phyloP scores from a whole-genome alignment of 2,888 invertebrate genomes.

The Polyommatus iphigenia region DNA sequence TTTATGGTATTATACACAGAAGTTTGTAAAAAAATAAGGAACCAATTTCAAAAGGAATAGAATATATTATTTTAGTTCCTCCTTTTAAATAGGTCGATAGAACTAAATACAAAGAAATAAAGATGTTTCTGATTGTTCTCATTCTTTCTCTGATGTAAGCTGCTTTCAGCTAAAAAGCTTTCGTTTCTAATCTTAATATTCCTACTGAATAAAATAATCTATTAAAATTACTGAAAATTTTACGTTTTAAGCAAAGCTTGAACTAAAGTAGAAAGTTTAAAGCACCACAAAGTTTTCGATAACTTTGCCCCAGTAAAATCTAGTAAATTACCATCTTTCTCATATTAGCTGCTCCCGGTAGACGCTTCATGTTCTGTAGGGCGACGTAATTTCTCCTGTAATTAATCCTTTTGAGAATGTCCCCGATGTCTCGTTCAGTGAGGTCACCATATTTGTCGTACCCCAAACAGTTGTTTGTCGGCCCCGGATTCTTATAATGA shows the following conservation, averaged over 20 bases:
- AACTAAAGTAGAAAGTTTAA: background rate
- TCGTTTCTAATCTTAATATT: background rate
- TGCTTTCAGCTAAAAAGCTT: background rate
- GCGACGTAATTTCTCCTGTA: slow-evolving; percentile 64
- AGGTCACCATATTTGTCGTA: slow-evolving; percentile 55
- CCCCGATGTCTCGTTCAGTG: slow-evolving; percentile 50
- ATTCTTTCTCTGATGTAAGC: background rate
- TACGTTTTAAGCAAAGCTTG: background rate
- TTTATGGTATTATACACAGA: no score
- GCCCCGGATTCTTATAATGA: slow-evolving; percentile 46
- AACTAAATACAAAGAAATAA: background rate
- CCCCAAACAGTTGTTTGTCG: slow-evolving; percentile 52
- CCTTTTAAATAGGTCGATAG: no score
- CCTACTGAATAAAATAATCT: background rate
- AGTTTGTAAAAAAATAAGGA: no score
- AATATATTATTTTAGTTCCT: no score
- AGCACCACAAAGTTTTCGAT: background rate
- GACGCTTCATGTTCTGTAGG: slow-evolving; percentile 52
- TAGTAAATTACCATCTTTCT: slow-evolving; percentile 58
- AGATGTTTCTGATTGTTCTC: background rate
- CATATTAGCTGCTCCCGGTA: slow-evolving; percentile 70
- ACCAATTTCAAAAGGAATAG: no score
- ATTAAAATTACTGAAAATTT: background rate
- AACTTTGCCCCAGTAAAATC: slow-evolving; percentile 1
- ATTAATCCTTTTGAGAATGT: slow-evolving; percentile 61